Percentiles rank a stretch among this genome's conserved stretches.
Conservation (phyloP, 2,797 vertebrate genomes). For the Orestias chungarensis region DNA sequence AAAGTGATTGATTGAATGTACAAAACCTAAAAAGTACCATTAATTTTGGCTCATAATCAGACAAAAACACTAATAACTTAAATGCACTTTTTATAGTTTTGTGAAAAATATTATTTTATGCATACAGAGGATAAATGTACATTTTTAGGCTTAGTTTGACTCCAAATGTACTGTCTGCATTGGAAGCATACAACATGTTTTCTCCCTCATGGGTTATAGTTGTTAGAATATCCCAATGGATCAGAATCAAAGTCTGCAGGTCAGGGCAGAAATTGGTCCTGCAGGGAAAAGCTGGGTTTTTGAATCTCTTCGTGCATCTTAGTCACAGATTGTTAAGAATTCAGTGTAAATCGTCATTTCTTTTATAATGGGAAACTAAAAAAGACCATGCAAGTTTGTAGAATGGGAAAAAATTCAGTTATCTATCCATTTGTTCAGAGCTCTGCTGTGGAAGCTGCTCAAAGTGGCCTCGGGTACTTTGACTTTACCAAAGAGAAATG, state of each 20-base stretch:
- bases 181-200: background rate
- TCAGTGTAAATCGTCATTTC: constrained; percentile 1
- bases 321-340: background rate
- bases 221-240: background rate
- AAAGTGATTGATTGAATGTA: background rate
- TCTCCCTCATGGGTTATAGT: background rate
- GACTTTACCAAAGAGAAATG: constrained; percentile 49
- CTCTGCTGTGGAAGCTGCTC: constrained; percentile 42
- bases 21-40: background rate
- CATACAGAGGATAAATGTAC: background rate
- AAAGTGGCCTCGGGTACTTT: constrained; percentile 39
- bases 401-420: constrained; percentile 36
- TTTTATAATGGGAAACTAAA: constrained; percentile 14
- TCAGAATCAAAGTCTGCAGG: background rate
- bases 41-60: background rate
- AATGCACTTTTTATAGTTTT: background rate
- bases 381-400: constrained; percentile 16
- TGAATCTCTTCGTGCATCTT: background rate
- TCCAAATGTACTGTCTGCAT: background rate
- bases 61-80: background rate
- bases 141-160: background rate
- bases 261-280: background rate
- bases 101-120: too few species aligned
- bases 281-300: background rate
- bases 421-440: constrained; percentile 47